Evolutionary conservation across 2,888 invertebrate genomes (phyloP), one percentile per base, ranked within the genome.

Genomic region (Acanthosepion esculentum): DNA sequence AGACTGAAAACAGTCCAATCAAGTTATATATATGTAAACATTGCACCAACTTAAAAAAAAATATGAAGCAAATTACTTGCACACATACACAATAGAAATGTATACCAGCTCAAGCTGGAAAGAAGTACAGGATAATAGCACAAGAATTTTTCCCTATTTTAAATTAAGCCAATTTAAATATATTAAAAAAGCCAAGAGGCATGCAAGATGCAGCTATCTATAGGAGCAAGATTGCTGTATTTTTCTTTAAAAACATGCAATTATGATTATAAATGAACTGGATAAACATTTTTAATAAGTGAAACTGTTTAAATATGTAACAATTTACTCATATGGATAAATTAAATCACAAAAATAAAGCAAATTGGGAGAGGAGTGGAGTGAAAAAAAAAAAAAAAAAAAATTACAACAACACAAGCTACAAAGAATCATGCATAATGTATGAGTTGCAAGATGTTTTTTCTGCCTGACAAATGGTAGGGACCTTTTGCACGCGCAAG

Each of bases 391-490:
- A 8, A 78, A 8, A 64, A 29, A 64, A 26, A 8, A 26, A 29
- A 64, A 64, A 50, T 0, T 5, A 12, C 29, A 23, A 29, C 29
- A 64, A 23, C 4, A n/a, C n/a, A n/a, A 23, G 8, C 23, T 64
- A 64, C 0, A 8, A 78, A 78, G n/a, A 10, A 12, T 78, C 78
- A 78, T 78, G 78, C 78, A 78, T 78, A 78, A 78, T 78, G 78
- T 78, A 78, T n/a, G 78, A 78, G 78, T 78, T 78, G 78, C 78
- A 78, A 78, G 78, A 78, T 78, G 78, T 78, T 78, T 78, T 78
- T 78, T 78, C 78, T n/a, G n/a, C 78, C 78, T n/a, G n/a, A n/a
- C n/a, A 78, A 78, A 78, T 78, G 78, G 78, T 78, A 78, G 78
- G 59, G 78, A 78, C 78, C 78, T 78, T 78, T 78, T 78, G n/a